Base-by-base conservation (phyloP, 2,113 vertebrate species). In the Ancistrus triradiatus region DNA sequence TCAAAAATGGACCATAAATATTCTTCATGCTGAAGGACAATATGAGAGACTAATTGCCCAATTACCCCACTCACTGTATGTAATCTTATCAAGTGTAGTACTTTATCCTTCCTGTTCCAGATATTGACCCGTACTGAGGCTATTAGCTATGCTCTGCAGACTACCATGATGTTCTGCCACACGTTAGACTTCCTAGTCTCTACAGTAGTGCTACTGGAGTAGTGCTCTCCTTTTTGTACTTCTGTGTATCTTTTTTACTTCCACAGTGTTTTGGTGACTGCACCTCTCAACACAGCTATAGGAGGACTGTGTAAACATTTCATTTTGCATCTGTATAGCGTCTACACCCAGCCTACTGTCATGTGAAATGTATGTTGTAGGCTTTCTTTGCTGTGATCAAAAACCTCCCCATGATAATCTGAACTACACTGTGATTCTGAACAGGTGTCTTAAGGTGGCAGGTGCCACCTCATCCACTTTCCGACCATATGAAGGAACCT, bases 361-460 rank as follows among this genome's bases (percentile, higher is more conserved):
- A 64, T 69, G 62, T 74, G 59, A 46, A 56, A 35, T 15, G 49
- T 67, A 66, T 47, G 28, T 69, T 74, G 51, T 38, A 10, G 55
- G 24, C 31, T 63, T 37, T 63, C 15, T 71, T 33, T 15, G 13
- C 56, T 6, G 21, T 42, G n/a, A 14, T n/a, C 14, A 47, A 4
- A 25, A 40, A 14, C 43, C 40, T 3, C 19, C 37, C 10, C 55
- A 40, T 46, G 19, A 19, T 40, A 47, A 47, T 55, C 46, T 70
- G 66, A 78, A 77, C 62, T 69, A 77, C 74, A 80, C 76, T 85
- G 80, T 84, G 81, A 84, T 76, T 76, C 74, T 61, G 63, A 59
- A 63, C 73, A 68, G 74, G 60, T 77, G 53, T 63, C 74, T 69
- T 67, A 69, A 77, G 64, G 68, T 74, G 59, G 73, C 64, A 62